phyloP scores from a whole-genome alignment of 1,140 invertebrate species.

The Sitobion miscanthi region DNA sequence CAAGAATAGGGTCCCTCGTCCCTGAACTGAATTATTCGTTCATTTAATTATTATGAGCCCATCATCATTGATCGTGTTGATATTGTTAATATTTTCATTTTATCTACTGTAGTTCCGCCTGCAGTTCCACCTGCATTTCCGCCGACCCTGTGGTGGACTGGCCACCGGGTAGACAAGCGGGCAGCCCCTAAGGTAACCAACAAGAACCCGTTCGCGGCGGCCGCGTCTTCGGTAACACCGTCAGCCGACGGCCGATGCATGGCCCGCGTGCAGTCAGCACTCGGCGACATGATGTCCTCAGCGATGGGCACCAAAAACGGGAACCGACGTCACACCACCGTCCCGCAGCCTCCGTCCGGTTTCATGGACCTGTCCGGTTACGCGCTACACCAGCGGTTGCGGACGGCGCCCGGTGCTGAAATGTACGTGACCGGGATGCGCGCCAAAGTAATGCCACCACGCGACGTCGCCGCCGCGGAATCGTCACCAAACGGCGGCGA shows the following conservation, averaged over 20 bases:
- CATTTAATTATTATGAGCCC: no score
- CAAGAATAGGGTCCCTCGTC: no score
- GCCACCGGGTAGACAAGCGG: background rate
- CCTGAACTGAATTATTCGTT: no score
- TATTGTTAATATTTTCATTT: no score
- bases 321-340: background rate
- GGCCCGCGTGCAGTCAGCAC: slow-evolving; percentile 30
- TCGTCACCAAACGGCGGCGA: slow-evolving; percentile 67
- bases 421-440: slow-evolving; percentile 73
- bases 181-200: background rate
- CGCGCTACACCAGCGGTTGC: slow-evolving; percentile 69
- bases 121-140: background rate
- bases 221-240: background rate
- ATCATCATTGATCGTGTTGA: no score
- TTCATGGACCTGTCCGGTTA: slow-evolving; percentile 69
- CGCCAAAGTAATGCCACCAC: slow-evolving; percentile 68
- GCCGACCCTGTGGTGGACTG: background rate
- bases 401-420: slow-evolving; percentile 67
- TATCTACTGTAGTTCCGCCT: background rate
- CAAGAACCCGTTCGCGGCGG: background rate
- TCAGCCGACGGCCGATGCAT: slow-evolving; percentile 16
- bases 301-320: background rate
- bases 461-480: slow-evolving; percentile 66
- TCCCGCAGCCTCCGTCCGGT: background rate
- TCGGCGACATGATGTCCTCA: slow-evolving; percentile 23